Evolutionary conservation across 64 coral and sea anemone species (phyloP).

Genomic region (Hydrozoanthus tunicans): DNA sequence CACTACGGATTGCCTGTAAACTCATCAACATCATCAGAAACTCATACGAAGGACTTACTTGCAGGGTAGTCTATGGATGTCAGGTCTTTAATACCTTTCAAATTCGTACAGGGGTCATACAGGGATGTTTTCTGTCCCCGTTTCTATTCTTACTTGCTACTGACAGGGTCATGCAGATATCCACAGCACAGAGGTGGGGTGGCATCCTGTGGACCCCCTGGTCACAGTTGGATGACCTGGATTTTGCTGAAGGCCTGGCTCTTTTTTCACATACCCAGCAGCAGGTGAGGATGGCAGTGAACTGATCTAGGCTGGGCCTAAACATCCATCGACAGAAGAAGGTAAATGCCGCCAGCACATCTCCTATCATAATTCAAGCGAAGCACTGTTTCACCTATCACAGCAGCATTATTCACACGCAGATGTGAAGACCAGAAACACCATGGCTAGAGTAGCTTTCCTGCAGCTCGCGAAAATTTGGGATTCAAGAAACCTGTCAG

Average conservation of each 20-base stretch:
- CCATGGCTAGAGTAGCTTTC: constrained; percentile 6
- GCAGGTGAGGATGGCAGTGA: neutral
- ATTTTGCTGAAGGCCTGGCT: constrained; percentile 33
- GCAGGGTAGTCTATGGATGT: neutral
- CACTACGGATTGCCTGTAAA: no score
- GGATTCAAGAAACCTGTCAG: neutral
- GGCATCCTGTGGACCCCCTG: neutral
- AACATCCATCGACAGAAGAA: neutral
- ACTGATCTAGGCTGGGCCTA: neutral
- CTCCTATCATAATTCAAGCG: neutral
- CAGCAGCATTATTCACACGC: constrained; percentile 24
- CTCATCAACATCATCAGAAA: no score
- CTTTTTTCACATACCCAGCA: neutral
- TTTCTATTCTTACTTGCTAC: constrained; percentile 21
- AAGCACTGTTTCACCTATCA: constrained; percentile 1
- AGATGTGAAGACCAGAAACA: constrained; percentile 2
- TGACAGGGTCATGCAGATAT: neutral
- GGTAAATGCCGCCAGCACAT: neutral
- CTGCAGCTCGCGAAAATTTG: constrained; percentile 10
- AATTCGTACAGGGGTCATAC: neutral
- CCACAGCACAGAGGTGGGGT: neutral
- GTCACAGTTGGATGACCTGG: constrained; percentile 16
- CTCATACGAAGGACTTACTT: neutral
- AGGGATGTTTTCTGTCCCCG: neutral
- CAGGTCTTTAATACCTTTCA: constrained; percentile 16